Evolutionary conservation across 2,888 invertebrate genomes (phyloP), one percentile per base, ranked within the genome.

Genomic region (Meta bourneti): DNA sequence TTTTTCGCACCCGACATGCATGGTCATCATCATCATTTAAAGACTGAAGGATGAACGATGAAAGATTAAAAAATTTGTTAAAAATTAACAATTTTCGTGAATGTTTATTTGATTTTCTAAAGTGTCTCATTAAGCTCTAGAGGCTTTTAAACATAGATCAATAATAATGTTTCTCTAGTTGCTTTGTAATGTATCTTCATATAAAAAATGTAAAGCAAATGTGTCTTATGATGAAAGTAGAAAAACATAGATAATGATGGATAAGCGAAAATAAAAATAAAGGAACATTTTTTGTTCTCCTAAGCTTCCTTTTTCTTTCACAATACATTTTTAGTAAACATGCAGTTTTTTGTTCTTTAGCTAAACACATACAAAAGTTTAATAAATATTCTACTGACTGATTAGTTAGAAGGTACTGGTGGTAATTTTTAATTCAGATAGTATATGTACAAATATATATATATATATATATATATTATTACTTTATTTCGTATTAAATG

Each of bases 11-110:
- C 61, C 54, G 74, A 52, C 20, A 20, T 74, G 82, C 72, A 71
- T 72, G 49, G 71, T 74, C 83, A 84, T 84, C 83, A 84, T 84
- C 83, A 84, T 79, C 79, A 79, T 79, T 79, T 79, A 61, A 79
- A 34, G 79, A 79, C 79, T 79, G 77, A 77, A 51, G 19, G 19
- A 77, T 77, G 77, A 77, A 52, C 34, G 13, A 34, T 79, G 34
- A 61, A 79, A 69, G 54, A 61, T 16, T 19, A 79, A 54, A n/a
- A 77, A 77, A 77, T 6, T 61, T 79, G 20, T 61, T 19, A 79
- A 79, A 34, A 16, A 16, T 79, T 34, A 19, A 19, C 34, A 34
- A 7, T 20, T 20, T 61, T 16, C 34, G 34, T 20, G 20, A 48
- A 20, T 19, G 13, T 79, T n/a, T 54, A 49, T 34, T 61, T 79